Base-by-base conservation (phyloP, 2,113 vertebrate genomes). In the Gnathonemus echidnorhynchus region DNA sequence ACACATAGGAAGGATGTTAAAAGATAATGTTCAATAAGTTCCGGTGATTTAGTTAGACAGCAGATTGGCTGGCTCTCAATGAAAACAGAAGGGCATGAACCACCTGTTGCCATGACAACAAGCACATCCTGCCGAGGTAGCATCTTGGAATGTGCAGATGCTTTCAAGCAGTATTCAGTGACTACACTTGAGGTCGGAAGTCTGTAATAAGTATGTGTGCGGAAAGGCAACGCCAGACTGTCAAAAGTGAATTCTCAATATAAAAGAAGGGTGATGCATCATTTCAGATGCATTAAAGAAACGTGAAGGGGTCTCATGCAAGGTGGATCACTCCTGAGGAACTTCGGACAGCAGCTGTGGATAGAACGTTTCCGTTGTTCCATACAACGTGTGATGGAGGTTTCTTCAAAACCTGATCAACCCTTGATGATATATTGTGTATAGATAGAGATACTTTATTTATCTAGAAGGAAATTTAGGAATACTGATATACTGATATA, bases 61-160 rank as follows among this genome's bases (percentile, higher is more conserved):
- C 92, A 90, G 88, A 92, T 91, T 93, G 95, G 93, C 95, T 95
- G 93, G 94, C 96, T 97, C 96, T 97, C 95, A 96, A 96, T 97
- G 96, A 96, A 96, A 97, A 97, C 95, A 95, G 95, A 94, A 94
- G 91, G 53, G 53, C 87, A 96, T 96, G 96, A 96, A 95, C 95
- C 95, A 96, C 96, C 94, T 95, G 97, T 99, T 98, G 96, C 97
- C 96, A 98, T 98, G 96, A 97, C 96, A 98, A 98, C 98, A 94
- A 94, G 94, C 96, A 95, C 96, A 96, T 96, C 96, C 93, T 92
- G 92, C 93, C 91, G 92, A 93, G 10, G 66, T 39, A 87, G 88
- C 90, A 89, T 95, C 94, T 93, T 93, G 92, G 93, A 94, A 94
- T 93, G 93, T 92, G 93, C 91, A 85, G 92, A 93, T 80, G 74